These are phyloP conservation scores for Sarcophilus harrisii DNA, from an alignment of 2,797 vertebrate species.

Conservation along the genomic window DNA sequence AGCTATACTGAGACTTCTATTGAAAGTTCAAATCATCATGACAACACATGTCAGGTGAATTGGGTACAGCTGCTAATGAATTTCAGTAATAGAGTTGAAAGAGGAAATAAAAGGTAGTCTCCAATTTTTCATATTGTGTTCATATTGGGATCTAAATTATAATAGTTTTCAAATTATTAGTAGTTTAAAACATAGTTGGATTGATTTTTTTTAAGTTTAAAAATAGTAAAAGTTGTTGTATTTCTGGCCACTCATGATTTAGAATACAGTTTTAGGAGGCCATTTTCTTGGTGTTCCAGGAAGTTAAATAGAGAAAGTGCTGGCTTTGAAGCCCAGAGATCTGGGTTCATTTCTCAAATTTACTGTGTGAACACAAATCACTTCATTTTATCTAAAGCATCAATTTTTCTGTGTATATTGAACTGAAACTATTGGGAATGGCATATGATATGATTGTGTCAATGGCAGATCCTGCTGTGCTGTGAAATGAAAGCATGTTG, in stretches of 20 bases:
- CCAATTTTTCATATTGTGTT: not conserved
- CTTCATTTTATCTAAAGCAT: not conserved
- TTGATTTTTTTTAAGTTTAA: not conserved
- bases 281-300: not conserved
- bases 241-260: not conserved
- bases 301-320: not conserved
- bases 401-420: not conserved
- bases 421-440: not conserved
- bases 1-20: conserved; percentile 52
- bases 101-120: not conserved
- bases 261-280: not conserved
- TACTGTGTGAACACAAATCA: not conserved
- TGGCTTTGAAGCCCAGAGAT: not conserved
- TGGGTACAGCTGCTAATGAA: conserved; percentile 47
- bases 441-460: not conserved
- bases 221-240: not conserved
- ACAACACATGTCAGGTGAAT: conserved; percentile 29
- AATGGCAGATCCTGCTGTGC: not conserved
- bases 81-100: not conserved
- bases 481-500: not conserved
- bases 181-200: not conserved
- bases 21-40: conserved; percentile 46
- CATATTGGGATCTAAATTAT: conserved; percentile 28
- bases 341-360: not conserved
- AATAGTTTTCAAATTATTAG: conserved; percentile 40